A percentile compares a stretch with the other conserved stretches of the same genome.
Evolutionary conservation across 35 echinoderm and acorn worm species (phyloP).

Genomic region (Ptychodera flava): DNA sequence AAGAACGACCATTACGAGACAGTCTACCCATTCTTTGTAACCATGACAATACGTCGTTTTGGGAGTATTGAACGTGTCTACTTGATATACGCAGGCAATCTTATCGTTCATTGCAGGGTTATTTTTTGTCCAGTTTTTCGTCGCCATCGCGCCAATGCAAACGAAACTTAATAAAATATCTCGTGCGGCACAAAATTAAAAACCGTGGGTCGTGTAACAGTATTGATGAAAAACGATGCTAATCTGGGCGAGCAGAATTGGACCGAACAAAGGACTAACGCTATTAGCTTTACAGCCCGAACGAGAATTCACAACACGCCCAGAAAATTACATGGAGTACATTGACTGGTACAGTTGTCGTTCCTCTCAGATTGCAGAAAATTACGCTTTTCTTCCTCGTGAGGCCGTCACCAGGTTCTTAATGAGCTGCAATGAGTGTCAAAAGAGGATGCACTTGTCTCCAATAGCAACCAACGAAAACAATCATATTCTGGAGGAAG

Average conservation of each 20-base stretch:
- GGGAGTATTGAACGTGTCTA: too few species aligned
- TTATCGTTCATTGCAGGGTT: too few species aligned
- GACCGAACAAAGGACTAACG: neutral
- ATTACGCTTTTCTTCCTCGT: constrained; percentile 86
- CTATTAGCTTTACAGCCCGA: neutral
- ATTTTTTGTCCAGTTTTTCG: too few species aligned
- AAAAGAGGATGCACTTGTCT: constrained; percentile 91
- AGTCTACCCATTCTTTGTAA: too few species aligned
- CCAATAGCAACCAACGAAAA: constrained; percentile 42
- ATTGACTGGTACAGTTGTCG: constrained; percentile 23
- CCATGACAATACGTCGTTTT: too few species aligned
- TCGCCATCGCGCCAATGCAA: too few species aligned
- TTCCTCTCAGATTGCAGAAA: constrained; percentile 84
- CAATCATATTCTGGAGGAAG: constrained; percentile 27
- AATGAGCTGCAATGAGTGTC: constrained; percentile 98
- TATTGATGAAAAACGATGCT: neutral
- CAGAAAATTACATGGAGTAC: constrained; percentile 91
- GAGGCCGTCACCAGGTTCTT: constrained; percentile 92
- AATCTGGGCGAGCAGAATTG: neutral
- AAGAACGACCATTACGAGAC: too few species aligned
- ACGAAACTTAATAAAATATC: neutral
- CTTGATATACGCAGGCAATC: too few species aligned
- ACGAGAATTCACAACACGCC: constrained; percentile 12
- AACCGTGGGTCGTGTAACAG: neutral
- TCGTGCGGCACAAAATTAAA: neutral